These are phyloP conservation scores for Zaprionus ghesquierei DNA, from an alignment of 1,140 invertebrate genomes.

Conservation along the genomic window DNA sequence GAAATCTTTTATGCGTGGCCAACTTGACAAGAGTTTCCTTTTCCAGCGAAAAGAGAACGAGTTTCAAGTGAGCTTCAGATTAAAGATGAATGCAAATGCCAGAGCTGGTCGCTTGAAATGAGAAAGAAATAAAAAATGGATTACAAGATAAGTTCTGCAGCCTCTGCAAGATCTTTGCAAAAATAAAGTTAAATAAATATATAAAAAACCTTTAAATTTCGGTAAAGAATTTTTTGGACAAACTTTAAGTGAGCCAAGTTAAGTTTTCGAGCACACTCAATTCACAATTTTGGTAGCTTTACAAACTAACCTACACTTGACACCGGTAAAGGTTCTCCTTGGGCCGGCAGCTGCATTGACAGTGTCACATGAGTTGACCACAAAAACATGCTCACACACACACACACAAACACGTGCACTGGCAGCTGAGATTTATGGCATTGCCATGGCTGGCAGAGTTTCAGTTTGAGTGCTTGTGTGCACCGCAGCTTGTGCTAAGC, in stretches of 20 bases:
- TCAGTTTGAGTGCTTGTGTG: conserved; percentile 9
- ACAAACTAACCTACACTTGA: conserved; percentile 37
- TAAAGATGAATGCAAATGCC: conserved; percentile 1
- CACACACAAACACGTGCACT: not conserved
- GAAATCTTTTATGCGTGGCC: conserved; percentile 15
- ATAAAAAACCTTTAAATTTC: not conserved
- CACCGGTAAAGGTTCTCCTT: conserved; percentile 42
- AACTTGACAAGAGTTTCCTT: not conserved
- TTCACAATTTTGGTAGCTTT: conserved; percentile 12
- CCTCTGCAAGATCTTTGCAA: not conserved
- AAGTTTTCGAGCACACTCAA: not conserved
- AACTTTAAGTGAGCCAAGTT: not conserved
- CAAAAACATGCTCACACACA: conserved; percentile 25
- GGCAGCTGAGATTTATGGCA: conserved; percentile 57
- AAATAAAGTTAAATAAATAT: not conserved
- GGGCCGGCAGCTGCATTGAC: not conserved
- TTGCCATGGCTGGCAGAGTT: not conserved
- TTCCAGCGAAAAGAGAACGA: not conserved
- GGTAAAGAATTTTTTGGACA: not conserved
- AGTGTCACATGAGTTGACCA: conserved; percentile 48
- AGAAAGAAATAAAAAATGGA: not conserved
- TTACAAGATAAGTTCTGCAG: not conserved
- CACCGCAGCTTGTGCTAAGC: conserved; percentile 30
- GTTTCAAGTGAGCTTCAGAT: not conserved
- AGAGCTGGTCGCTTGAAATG: not conserved